A percentile compares a stretch with the other conserved stretches of the same genome.
Evolutionary conservation across 1,140 invertebrate species (phyloP).

Genomic region (Calosoma granatense): DNA sequence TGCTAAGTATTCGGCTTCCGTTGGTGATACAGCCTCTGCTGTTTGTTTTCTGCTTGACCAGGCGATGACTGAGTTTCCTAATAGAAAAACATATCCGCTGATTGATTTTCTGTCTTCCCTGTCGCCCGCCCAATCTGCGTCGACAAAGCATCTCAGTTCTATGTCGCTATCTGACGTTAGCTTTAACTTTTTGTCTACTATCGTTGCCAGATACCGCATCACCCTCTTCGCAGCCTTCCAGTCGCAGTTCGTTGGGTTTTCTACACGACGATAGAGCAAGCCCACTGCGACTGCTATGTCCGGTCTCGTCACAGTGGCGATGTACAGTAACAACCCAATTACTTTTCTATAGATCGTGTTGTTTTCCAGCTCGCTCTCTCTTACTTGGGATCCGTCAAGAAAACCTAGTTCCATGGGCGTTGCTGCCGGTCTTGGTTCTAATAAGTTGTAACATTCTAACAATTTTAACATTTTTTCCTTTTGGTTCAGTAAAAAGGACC

Average conservation of each 20-base stretch:
- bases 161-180: not conserved
- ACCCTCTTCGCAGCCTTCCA: conserved; percentile 28
- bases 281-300: conserved; percentile 31
- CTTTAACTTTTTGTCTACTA: conserved; percentile 18
- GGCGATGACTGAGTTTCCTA: conserved; percentile 21
- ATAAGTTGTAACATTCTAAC: conserved; percentile 26
- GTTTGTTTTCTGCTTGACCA: conserved; percentile 19
- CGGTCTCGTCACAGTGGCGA: conserved; percentile 29
- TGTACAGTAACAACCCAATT: conserved; percentile 31
- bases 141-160: conserved; percentile 21
- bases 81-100: conserved; percentile 24
- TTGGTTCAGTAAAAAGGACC: not conserved
- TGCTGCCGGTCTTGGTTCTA: conserved; percentile 14
- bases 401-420: conserved; percentile 15
- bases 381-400: conserved; percentile 10
- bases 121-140: conserved; percentile 31
- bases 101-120: conserved; percentile 28
- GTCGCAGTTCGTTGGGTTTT: conserved; percentile 20
- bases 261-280: conserved; percentile 27
- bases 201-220: conserved; percentile 28
- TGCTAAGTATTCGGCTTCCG: conserved; percentile 14
- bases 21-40: conserved; percentile 2
- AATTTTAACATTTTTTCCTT: conserved; percentile 14
- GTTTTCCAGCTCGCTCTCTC: conserved; percentile 5
- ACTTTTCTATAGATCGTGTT: conserved; percentile 21